These are phyloP conservation scores for Poeciliopsis prolifica DNA, from an alignment of 2,113 vertebrate species.

Conservation along the genomic window DNA sequence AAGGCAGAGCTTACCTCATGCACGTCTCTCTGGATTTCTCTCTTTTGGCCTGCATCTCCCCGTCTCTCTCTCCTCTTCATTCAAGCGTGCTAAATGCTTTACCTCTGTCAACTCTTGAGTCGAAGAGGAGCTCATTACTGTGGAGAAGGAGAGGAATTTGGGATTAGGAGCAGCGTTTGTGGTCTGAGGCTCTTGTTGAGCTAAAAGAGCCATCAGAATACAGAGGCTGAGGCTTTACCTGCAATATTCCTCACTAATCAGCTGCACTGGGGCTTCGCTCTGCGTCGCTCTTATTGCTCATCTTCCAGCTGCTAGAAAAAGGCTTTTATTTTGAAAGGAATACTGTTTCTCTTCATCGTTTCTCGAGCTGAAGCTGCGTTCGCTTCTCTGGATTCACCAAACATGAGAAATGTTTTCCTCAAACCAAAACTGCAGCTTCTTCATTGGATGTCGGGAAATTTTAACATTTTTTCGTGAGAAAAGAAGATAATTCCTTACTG, in stretches of 20 bases:
- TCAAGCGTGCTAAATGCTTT: conserved; percentile 67
- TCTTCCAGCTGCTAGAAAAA: not conserved
- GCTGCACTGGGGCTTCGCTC: not conserved
- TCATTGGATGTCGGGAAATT: too few relatives aligned
- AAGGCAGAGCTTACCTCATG: conserved; percentile 72
- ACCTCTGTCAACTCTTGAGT: conserved; percentile 66
- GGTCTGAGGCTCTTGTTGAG: conserved; percentile 49
- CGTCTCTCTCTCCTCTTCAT: conserved; percentile 49
- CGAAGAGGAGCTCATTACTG: conserved; percentile 73
- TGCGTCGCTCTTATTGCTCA: conserved; percentile 1
- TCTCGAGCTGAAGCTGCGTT: not conserved
- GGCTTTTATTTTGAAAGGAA: not conserved
- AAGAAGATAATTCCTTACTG: too few relatives aligned
- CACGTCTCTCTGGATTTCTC: conserved; percentile 59
- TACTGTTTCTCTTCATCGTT: not conserved
- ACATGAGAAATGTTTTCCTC: too few relatives aligned
- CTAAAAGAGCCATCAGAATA: conserved; percentile 59
- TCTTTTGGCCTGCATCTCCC: conserved; percentile 44
- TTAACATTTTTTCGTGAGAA: too few relatives aligned
- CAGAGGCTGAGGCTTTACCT: conserved; percentile 33
- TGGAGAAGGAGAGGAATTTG: conserved; percentile 58
- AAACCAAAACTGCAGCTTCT: too few relatives aligned
- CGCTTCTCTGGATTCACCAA: too few relatives aligned
- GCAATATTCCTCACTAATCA: conserved; percentile 21
- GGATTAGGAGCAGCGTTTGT: conserved; percentile 65